phyloP scores from a whole-genome alignment of 1,140 invertebrate genomes.

The Pomacea maculata region DNA sequence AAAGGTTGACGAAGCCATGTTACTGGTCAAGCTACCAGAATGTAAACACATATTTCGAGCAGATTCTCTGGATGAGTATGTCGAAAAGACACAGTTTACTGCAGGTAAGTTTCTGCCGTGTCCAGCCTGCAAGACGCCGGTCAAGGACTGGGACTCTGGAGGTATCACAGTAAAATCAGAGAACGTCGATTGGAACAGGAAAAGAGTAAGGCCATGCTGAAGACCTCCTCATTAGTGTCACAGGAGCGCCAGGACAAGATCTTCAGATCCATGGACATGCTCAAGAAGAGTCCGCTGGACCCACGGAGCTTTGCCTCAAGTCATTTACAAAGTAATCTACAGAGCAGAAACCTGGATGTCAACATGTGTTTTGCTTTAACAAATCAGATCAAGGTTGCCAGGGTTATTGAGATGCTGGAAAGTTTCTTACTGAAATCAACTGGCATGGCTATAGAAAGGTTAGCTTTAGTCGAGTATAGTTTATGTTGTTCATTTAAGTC shows the following conservation, averaged over 20 bases:
- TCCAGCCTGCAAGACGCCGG: background rate
- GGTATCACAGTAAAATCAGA: slow-evolving; percentile 2
- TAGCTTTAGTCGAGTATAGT: no score
- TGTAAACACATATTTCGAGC: slow-evolving; percentile 12
- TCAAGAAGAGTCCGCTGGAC: background rate
- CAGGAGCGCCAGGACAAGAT: background rate
- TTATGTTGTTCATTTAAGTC: no score
- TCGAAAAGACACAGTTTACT: background rate
- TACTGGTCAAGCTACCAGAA: slow-evolving; percentile 4
- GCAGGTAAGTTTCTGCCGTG: background rate
- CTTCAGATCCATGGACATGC: background rate
- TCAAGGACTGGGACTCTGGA: slow-evolving; percentile 7
- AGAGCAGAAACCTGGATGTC: background rate
- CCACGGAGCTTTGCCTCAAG: slow-evolving; percentile 3
- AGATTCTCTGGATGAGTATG: slow-evolving; percentile 7
- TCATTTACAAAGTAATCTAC: background rate
- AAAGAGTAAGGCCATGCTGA: background rate
- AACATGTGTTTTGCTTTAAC: slow-evolving; percentile 3
- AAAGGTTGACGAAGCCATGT: background rate
- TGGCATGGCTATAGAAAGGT: no score
- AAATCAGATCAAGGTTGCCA: slow-evolving; percentile 15
- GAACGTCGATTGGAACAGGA: background rate
- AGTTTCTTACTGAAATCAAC: no score
- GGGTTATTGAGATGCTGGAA: background rate
- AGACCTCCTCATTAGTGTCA: background rate